Percentiles rank a stretch among this genome's conserved stretches.
Conservation (phyloP, 1,140 invertebrate species). For the Drosophila ogumai region DNA sequence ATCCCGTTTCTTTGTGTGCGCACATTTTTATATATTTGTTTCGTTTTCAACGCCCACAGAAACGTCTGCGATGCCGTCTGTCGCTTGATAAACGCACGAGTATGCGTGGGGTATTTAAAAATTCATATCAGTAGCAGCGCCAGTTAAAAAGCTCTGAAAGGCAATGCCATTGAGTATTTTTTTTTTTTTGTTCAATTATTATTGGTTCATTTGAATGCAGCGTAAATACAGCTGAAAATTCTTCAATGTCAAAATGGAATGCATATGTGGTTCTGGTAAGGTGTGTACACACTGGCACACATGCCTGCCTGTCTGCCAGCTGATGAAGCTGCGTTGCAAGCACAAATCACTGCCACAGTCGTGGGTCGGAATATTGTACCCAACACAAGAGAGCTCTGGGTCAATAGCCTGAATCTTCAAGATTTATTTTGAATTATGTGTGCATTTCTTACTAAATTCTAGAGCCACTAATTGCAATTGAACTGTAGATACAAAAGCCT, state of each 20-base stretch:
- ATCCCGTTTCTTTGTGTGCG: conserved; percentile 21
- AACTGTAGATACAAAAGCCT: conserved; percentile 13
- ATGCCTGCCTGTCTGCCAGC: conserved; percentile 16
- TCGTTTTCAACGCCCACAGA: conserved; percentile 32
- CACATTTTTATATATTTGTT: conserved; percentile 11
- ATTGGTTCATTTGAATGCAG: conserved; percentile 58
- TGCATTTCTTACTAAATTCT: conserved; percentile 4
- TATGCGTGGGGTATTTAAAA: conserved; percentile 9
- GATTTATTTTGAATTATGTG: neutral
- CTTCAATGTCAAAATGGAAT: conserved; percentile 9
- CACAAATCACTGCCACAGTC: conserved; percentile 9
- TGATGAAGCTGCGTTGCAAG: conserved; percentile 18
- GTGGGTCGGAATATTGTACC: neutral
- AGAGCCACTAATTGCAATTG: conserved; percentile 49
- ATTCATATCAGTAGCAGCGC: conserved; percentile 16
- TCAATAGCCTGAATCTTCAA: conserved; percentile 5
- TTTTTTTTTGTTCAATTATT: conserved; percentile 10
- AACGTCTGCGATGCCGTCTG: conserved; percentile 47
- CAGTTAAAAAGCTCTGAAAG: conserved; percentile 30
- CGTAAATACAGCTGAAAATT: conserved; percentile 8
- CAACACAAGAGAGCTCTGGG: neutral
- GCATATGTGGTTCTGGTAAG: neutral
- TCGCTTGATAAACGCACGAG: conserved; percentile 26
- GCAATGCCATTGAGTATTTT: conserved; percentile 56
- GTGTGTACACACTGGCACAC: conserved; percentile 42